phyloP scores from a whole-genome alignment of 2,113 vertebrate species.

The Serinus canaria region DNA sequence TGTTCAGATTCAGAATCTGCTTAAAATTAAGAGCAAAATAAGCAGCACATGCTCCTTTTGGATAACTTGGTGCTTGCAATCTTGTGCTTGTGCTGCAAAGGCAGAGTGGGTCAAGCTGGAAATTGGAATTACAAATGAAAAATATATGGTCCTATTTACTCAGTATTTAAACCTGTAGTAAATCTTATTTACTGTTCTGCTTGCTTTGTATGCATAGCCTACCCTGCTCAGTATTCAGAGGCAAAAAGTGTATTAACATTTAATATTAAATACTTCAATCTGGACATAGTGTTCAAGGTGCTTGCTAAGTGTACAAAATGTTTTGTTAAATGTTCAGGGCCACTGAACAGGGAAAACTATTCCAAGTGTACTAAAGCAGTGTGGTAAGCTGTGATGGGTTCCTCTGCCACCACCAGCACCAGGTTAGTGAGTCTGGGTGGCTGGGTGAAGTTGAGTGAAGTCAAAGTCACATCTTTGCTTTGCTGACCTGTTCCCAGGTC shows the following conservation, averaged over 20 bases:
- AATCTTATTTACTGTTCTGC: not conserved
- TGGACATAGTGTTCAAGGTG: not conserved
- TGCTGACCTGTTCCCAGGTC: not conserved
- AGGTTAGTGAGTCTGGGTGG: not conserved
- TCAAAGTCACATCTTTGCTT: not conserved
- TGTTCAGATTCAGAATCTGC: slow-evolving; percentile 30
- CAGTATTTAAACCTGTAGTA: not conserved
- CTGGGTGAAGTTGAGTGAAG: not conserved
- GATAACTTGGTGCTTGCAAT: not conserved
- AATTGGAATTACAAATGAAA: not conserved
- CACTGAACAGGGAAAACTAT: not conserved
- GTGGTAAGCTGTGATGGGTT: not conserved
- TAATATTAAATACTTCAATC: not conserved
- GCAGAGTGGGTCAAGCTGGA: not conserved
- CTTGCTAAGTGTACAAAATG: not conserved
- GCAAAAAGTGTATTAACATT: not conserved
- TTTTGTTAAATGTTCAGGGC: not conserved
- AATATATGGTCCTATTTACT: not conserved
- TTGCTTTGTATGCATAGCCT: not conserved
- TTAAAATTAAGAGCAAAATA: slow-evolving; percentile 47
- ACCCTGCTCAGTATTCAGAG: not conserved
- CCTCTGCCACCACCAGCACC: not conserved
- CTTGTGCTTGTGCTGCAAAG: not conserved
- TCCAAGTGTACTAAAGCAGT: not conserved
- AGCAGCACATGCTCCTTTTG: slow-evolving; percentile 5